Percentiles rank a stretch among this genome's conserved stretches.
Evolutionary conservation across 37 sponge, comb jelly and placozoan species (phyloP).

Genomic region (Eunapius fragilis): DNA sequence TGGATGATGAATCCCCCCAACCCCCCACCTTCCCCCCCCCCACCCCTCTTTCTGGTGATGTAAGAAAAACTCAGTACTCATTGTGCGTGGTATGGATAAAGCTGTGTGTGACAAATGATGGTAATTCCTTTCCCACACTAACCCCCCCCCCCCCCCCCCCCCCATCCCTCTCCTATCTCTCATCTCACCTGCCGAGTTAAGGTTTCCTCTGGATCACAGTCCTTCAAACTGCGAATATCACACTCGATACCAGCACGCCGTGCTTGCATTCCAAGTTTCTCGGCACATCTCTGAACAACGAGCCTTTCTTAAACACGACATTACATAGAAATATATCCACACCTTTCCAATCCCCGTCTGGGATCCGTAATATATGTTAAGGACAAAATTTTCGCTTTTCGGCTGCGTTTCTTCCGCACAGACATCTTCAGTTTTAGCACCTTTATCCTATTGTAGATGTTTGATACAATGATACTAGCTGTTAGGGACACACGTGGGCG

Average conservation of each 20-base stretch:
- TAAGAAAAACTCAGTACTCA: too few species aligned
- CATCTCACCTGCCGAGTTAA: conserved; percentile 76
- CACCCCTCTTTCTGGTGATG: too few species aligned
- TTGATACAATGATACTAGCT: neutral
- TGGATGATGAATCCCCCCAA: too few species aligned
- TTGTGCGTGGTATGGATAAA: too few species aligned
- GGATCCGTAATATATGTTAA: conserved; percentile 70
- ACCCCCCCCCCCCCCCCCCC: neutral
- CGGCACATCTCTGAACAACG: conserved; percentile 58
- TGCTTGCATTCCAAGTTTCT: conserved; percentile 32
- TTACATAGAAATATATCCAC: neutral
- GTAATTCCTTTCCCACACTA: too few species aligned
- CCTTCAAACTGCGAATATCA: conserved; percentile 18
- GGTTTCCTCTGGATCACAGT: conserved; percentile 75
- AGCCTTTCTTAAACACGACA: neutral
- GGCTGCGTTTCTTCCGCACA: neutral
- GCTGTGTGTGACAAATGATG: neutral
- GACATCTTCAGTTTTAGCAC: neutral
- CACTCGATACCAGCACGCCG: conserved; percentile 8
- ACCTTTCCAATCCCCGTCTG: conserved; percentile 85
- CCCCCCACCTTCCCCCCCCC: too few species aligned
- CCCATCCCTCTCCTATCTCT: neutral
- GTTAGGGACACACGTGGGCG: neutral
- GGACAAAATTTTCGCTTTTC: neutral
- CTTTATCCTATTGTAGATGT: neutral